A percentile compares a stretch with the other conserved stretches of the same genome.
Evolutionary conservation across 2,888 invertebrate genomes (phyloP).

Genomic region (Crossocerus cetratus): DNA sequence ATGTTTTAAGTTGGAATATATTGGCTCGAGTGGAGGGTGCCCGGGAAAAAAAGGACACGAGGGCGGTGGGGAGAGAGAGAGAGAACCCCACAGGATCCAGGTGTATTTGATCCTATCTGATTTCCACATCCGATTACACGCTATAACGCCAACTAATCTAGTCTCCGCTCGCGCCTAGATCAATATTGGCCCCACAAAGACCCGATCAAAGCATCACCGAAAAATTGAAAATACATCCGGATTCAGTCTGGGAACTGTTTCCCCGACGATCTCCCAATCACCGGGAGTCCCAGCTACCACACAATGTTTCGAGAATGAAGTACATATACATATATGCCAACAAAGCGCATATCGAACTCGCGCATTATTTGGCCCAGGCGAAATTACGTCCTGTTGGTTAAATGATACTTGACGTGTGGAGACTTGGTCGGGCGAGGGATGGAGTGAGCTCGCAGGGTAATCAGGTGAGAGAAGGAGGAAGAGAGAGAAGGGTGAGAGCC

Average conservation of each 20-base stretch:
- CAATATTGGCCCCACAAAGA: constrained; percentile 25
- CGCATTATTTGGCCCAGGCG: not conserved
- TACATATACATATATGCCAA: too few species aligned
- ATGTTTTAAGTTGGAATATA: not conserved
- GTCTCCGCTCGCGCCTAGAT: constrained; percentile 4
- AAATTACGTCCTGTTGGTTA: constrained; percentile 3
- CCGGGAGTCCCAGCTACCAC: too few species aligned
- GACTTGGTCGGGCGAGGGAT: not conserved
- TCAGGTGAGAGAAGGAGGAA: constrained; percentile 8
- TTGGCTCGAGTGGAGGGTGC: not conserved
- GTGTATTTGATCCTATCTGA: constrained; percentile 72
- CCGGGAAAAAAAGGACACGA: not conserved
- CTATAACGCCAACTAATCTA: constrained; percentile 60
- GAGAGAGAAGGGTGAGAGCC: constrained; percentile 44
- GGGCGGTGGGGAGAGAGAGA: constrained; percentile 3
- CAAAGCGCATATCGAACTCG: too few species aligned
- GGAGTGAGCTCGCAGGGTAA: not conserved
- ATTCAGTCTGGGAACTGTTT: too few species aligned
- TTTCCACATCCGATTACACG: constrained; percentile 71
- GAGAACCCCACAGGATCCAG: constrained; percentile 56
- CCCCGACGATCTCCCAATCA: too few species aligned
- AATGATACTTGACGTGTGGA: constrained; percentile 14
- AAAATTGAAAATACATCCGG: not conserved
- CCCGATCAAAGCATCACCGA: not conserved
- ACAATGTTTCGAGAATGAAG: too few species aligned